Evolutionary conservation across 2,113 vertebrate species (phyloP), one percentile per base, ranked within the genome.

Genomic region (Neoarius graeffei): DNA sequence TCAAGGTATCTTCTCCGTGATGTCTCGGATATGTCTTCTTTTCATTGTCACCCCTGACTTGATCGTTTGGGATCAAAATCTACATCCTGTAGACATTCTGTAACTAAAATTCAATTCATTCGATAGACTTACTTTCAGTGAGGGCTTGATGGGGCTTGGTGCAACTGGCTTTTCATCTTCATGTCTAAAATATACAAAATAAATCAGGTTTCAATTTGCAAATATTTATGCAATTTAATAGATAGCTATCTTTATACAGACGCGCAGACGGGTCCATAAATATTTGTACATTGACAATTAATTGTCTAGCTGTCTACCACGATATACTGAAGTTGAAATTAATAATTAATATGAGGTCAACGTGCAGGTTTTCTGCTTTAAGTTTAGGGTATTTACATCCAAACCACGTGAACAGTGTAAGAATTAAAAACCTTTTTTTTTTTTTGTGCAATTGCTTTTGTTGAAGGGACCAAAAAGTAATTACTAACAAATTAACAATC

Each of bases 131-230:
- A 96, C 95, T 74, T 93, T 95, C 89, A 92, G 66, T 9, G 88
- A 25, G 1, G 88, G 48, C 89, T 94, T 94, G 25, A 88, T 85
- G 0, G 89, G n/a, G 11, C 6, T 89, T 59, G 93, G 94, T 89
- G 88, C 89, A 50, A 91, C 91, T 71, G 93, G 91, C 62, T 90
- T 92, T 14, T 90, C 93, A 42, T 94, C 90, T 64, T 94, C 94
- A 0, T 94, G 94, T 50, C 95, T 48, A 88, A 89, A 67, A 89
- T 7, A 23, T 10, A 87, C 35, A 87, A 86, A 69, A 56, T 27
- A 79, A n/a, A 19, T 50, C 0, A 50, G 9, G 52, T 59, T 59
- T 73, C 0, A 87, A 60, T 50, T 67, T 30, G 35, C 54, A 67
- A 67, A 27, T 56, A 19, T 57, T n/a, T 57, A 80, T 30, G 15